These are phyloP conservation scores for Ochropleura leucogaster DNA, from an alignment of 2,888 invertebrate species.

Conservation along the genomic window DNA sequence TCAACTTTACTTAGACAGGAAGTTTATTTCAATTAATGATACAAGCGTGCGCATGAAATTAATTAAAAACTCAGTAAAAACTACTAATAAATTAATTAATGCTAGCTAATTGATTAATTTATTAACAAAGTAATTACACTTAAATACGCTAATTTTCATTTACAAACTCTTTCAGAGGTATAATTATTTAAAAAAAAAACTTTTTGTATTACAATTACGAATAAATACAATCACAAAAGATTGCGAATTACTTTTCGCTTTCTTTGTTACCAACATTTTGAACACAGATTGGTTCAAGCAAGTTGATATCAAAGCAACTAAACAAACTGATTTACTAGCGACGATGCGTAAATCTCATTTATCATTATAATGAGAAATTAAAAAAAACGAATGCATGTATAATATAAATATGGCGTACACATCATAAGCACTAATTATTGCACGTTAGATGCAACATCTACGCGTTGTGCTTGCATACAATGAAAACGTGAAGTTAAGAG, in stretches of 20 bases:
- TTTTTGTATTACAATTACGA: background rate
- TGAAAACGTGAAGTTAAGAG: slow-evolving; percentile 76
- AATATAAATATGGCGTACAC: slow-evolving; percentile 37
- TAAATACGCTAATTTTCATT: slow-evolving; percentile 44
- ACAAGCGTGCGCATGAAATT: slow-evolving; percentile 59
- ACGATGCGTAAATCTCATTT: slow-evolving; percentile 47
- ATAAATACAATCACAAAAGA: slow-evolving; percentile 9
- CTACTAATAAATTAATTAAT: slow-evolving; percentile 46
- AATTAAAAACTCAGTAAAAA: slow-evolving; percentile 57
- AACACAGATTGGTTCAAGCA: slow-evolving; percentile 16
- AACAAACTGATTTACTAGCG: slow-evolving; percentile 42
- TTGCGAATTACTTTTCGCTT: background rate
- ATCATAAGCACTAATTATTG: slow-evolving; percentile 60
- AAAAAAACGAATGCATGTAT: slow-evolving; percentile 30
- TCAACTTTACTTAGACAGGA: slow-evolving; percentile 21
- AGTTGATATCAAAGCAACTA: slow-evolving; percentile 35
- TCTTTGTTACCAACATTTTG: slow-evolving; percentile 21
- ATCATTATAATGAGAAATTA: slow-evolving; percentile 38
- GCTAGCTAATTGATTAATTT: slow-evolving; percentile 57
- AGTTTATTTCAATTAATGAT: slow-evolving; percentile 51
- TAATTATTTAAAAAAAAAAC: slow-evolving; percentile 11
- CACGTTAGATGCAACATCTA: slow-evolving; percentile 67
- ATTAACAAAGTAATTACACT: slow-evolving; percentile 46
- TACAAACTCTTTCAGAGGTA: slow-evolving; percentile 33
- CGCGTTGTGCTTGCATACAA: slow-evolving; percentile 75